Percentiles rank a stretch among this genome's conserved stretches.
Evolutionary conservation across 2,888 invertebrate genomes (phyloP).

Genomic region (Volucella inanis): DNA sequence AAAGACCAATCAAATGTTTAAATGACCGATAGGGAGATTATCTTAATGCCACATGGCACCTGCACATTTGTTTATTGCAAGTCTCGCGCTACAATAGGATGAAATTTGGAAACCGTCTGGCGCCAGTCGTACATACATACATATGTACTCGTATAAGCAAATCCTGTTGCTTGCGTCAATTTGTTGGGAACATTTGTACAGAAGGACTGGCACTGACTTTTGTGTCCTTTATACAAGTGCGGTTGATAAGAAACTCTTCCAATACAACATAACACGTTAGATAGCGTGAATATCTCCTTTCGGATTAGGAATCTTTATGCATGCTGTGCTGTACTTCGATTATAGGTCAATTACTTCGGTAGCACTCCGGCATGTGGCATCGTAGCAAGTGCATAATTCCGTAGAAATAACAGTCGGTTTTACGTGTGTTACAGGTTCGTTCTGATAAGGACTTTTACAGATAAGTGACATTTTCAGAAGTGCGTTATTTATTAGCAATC

Average conservation of each 20-base stretch:
- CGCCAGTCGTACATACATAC: conserved; percentile 32
- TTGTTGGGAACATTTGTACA: conserved; percentile 63
- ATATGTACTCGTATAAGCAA: conserved; percentile 42
- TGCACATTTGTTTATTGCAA: conserved; percentile 56
- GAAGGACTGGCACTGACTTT: conserved; percentile 7
- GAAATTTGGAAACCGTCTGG: conserved; percentile 38
- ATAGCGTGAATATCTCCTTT: conserved; percentile 40
- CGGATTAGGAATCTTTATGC: conserved; percentile 28
- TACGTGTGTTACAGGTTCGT: conserved; percentile 23
- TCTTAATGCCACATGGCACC: conserved; percentile 70
- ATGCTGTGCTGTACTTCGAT: conserved; percentile 53
- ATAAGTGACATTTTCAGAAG: conserved; percentile 54
- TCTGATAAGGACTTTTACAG: conserved; percentile 46
- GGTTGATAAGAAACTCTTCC: conserved; percentile 74
- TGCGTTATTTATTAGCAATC: conserved; percentile 54
- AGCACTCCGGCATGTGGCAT: conserved; percentile 72
- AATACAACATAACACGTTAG: conserved; percentile 55
- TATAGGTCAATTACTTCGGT: conserved; percentile 72
- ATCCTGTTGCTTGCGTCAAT: conserved; percentile 64
- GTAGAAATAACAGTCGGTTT: conserved; percentile 50
- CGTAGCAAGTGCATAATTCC: conserved; percentile 26
- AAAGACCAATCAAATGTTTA: conserved; percentile 54
- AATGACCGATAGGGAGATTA: conserved; percentile 44
- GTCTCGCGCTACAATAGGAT: conserved; percentile 48
- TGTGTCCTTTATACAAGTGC: conserved; percentile 74